These are phyloP conservation scores for Elaeidobius kamerunicus DNA, from an alignment of 2,888 invertebrate species.

Conservation along the genomic window DNA sequence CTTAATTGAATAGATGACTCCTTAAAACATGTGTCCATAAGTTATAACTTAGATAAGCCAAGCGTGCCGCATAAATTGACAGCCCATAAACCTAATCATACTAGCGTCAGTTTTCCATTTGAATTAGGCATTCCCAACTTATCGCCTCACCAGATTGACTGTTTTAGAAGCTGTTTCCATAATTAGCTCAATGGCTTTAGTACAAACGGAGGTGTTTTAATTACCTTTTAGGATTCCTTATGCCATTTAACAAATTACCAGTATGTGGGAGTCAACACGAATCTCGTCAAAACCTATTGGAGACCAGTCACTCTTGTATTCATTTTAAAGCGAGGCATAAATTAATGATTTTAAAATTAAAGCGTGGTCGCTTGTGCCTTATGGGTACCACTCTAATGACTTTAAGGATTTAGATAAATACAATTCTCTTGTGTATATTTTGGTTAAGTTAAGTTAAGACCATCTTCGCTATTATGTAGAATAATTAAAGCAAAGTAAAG, in stretches of 20 bases:
- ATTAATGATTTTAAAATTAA: conserved; percentile 19
- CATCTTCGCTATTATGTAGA: no score
- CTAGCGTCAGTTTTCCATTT: no score
- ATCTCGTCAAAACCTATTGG: conserved; percentile 23
- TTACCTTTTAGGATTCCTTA: conserved; percentile 19
- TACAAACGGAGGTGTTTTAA: conserved; percentile 23
- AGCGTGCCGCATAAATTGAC: no score
- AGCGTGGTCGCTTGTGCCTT: conserved; percentile 8
- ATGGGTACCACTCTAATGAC: conserved; percentile 1
- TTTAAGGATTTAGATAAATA: no score
- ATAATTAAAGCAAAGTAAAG: no score
- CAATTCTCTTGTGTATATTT: no score
- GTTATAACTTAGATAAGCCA: no score
- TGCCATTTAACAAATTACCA: conserved; percentile 17
- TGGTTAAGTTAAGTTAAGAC: no score
- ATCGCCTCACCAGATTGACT: not conserved
- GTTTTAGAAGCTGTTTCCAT: conserved; percentile 13
- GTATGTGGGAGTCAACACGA: conserved; percentile 19
- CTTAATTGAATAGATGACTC: no score
- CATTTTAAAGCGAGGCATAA: conserved; percentile 16
- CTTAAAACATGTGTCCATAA: no score
- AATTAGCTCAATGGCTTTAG: conserved; percentile 20
- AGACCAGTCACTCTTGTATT: conserved; percentile 16
- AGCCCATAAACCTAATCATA: no score
- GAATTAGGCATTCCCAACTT: not conserved